phyloP scores from a whole-genome alignment of 2,113 vertebrate species.

The Polyodon spathula region DNA sequence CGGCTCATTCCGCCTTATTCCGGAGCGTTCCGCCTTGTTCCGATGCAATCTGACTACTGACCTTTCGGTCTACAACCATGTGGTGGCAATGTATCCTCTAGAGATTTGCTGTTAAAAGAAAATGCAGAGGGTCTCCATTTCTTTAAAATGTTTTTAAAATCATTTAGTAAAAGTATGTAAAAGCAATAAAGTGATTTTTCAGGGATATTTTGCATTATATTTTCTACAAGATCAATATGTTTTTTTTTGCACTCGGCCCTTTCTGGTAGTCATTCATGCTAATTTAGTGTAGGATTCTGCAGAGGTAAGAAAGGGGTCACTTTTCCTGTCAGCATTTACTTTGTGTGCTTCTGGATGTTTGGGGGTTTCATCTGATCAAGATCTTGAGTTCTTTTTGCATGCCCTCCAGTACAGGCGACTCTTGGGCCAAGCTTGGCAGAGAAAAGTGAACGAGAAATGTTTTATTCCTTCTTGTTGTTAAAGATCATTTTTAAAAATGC shows the following conservation, averaged over 20 bases:
- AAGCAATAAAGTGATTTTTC: too few relatives aligned
- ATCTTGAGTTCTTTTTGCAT: not conserved
- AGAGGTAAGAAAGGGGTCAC: constrained; percentile 3
- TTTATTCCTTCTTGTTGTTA: not conserved
- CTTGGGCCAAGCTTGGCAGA: not conserved
- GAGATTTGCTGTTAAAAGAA: too few relatives aligned
- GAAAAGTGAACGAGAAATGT: not conserved
- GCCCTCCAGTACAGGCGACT: not conserved
- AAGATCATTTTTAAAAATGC: not conserved
- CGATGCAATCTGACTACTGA: too few relatives aligned
- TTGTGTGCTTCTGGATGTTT: not conserved
- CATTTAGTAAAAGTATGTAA: too few relatives aligned
- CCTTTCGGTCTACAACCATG: too few relatives aligned
- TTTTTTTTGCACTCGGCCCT: not conserved
- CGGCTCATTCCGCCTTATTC: too few relatives aligned
- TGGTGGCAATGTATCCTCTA: too few relatives aligned
- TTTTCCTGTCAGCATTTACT: not conserved
- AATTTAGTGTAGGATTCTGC: not conserved
- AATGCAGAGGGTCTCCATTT: too few relatives aligned
- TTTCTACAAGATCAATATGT: not conserved
- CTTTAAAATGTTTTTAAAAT: too few relatives aligned
- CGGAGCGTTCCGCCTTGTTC: too few relatives aligned
- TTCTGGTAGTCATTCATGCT: not conserved
- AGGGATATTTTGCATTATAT: too few relatives aligned
- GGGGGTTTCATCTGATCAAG: not conserved